Base-by-base conservation (phyloP, 2,113 vertebrate genomes). In the Sapajus apella region DNA sequence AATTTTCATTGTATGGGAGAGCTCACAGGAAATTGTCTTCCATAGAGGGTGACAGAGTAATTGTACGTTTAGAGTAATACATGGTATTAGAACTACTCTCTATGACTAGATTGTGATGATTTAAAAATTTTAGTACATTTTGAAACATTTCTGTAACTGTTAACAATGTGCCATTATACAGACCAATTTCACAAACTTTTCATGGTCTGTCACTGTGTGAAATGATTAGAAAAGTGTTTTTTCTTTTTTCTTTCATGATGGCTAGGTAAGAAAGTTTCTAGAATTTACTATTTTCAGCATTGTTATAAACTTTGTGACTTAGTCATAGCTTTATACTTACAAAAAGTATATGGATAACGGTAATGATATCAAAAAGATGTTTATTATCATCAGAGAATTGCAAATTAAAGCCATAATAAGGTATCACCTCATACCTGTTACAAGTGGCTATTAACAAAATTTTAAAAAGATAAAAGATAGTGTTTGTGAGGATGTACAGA, bases 11-110 rank as follows among this genome's bases (percentile, higher is more conserved):
- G 55, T 43, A 81, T 52, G 30, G 23, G 68, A 90, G 52, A 95
- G 6, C 43, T 87, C 87, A 84, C 80, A 96, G 92, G 95, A 95
- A 94, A 97, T 82, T 87, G 56, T 90, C 95, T 93, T 92, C 64
- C 40, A 80, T 17, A 72, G 90, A 87, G 3, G 4, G 76, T 84
- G 90, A 96, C 45, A 76, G 87, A 81, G 20, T 92, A 97, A 92
- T 90, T 92, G 43, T 90, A 92, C 66, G 56, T 90, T 97, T 90
- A 82, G 43, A 81, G 25, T 85, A 35, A 97, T 95, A 94, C 81
- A 45, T 94, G 50, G 16, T 70, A 89, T 95, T 89, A 77, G 35
- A 72, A 81, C 72, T 43, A 81, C 82, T 95, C 92, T 90, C 76
- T 66, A 30, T 72, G 58, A 95, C 97, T 87, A 68, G 70, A 84